Percentiles rank a stretch among this genome's conserved stretches.
These are phyloP conservation scores for Brachionus rotundiformis DNA, from an alignment of 1,140 invertebrate genomes.

Conservation along the genomic window DNA sequence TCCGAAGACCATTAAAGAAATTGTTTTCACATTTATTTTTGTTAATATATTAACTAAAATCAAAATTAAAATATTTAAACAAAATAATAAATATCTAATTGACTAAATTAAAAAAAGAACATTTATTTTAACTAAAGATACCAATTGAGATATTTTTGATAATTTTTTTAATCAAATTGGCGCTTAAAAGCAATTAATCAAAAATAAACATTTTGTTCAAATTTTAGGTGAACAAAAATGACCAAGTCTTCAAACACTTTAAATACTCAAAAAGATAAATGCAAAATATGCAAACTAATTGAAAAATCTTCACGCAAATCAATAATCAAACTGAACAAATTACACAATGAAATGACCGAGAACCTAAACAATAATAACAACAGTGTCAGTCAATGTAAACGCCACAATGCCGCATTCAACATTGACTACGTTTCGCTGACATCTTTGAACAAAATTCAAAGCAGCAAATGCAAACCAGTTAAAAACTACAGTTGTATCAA, in stretches of 20 bases:
- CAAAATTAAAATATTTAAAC: too few relatives aligned
- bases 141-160: too few relatives aligned
- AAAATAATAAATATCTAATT: too few relatives aligned
- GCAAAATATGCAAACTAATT: conserved; percentile 21
- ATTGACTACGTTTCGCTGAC: conserved; percentile 25
- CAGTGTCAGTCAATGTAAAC: background rate
- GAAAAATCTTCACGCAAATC: conserved; percentile 6
- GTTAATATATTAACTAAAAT: too few relatives aligned
- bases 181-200: background rate
- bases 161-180: background rate
- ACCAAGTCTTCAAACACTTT: background rate
- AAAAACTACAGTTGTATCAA: background rate
- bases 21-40: too few relatives aligned
- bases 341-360: background rate
- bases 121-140: too few relatives aligned
- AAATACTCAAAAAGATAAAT: background rate
- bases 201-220: too few relatives aligned
- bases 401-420: background rate
- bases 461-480: background rate
- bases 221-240: background rate
- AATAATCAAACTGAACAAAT: background rate
- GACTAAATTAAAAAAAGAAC: too few relatives aligned
- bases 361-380: background rate
- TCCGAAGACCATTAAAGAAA: too few relatives aligned
- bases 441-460: conserved; percentile 43